These are phyloP conservation scores for Chaunax sp. DNA, from an alignment of 2,797 vertebrate species.

Conservation along the genomic window DNA sequence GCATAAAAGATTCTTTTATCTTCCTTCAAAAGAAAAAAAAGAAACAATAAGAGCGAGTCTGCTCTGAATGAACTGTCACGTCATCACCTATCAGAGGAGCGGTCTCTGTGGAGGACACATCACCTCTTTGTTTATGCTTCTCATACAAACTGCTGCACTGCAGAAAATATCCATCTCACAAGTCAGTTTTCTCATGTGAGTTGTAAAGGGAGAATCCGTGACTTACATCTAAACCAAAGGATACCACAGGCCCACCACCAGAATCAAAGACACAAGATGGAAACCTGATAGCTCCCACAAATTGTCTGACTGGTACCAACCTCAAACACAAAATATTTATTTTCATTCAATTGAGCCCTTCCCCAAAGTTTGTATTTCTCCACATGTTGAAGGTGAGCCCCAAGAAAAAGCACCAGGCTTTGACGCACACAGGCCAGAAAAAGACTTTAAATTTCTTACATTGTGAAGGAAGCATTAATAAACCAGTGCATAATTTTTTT, in stretches of 20 bases:
- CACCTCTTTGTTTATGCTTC: slow-evolving; percentile 63
- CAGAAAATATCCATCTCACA: slow-evolving; percentile 44
- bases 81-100: slow-evolving; percentile 60
- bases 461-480: too few relatives aligned
- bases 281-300: neutral
- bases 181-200: slow-evolving; percentile 44
- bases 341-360: too few relatives aligned
- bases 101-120: slow-evolving; percentile 56
- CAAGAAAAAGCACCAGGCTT: too few relatives aligned
- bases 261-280: slow-evolving; percentile 5
- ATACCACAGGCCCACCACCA: neutral
- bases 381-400: too few relatives aligned
- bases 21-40: slow-evolving; percentile 67
- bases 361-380: too few relatives aligned
- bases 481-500: too few relatives aligned
- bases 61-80: slow-evolving; percentile 60
- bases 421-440: too few relatives aligned
- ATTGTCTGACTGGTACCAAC: neutral
- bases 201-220: slow-evolving; percentile 34
- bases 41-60: slow-evolving; percentile 55
- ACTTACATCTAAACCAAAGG: slow-evolving; percentile 28
- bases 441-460: too few relatives aligned
- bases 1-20: slow-evolving; percentile 62
- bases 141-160: slow-evolving; percentile 59
- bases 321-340: neutral